Evolutionary conservation across 2,113 vertebrate genomes (phyloP).

Genomic region (Rhineura floridana): DNA sequence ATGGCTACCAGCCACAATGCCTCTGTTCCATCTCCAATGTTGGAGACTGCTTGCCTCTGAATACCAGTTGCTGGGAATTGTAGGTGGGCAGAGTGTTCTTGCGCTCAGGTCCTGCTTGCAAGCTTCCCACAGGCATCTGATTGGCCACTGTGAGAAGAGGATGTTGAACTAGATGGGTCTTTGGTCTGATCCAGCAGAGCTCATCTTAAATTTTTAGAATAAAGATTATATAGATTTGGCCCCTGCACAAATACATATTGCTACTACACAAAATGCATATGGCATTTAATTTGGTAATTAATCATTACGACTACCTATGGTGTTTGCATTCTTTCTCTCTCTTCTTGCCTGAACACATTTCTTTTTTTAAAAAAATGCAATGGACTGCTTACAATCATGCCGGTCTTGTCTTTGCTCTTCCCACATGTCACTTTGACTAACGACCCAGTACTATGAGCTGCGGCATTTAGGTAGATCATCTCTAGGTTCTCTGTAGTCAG

Average conservation of each 20-base stretch:
- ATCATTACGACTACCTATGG: not conserved
- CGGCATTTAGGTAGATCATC: too few species aligned
- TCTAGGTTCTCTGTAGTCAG: too few species aligned
- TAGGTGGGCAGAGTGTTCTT: too few species aligned
- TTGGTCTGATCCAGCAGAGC: not conserved
- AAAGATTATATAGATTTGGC: not conserved
- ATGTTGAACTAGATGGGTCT: not conserved
- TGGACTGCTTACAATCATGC: constrained; percentile 45
- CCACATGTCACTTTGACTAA: too few species aligned
- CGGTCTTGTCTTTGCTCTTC: constrained; percentile 10
- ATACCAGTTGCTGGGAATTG: too few species aligned
- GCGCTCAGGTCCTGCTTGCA: too few species aligned
- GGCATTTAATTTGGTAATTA: not conserved
- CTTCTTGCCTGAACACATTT: not conserved
- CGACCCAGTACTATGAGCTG: too few species aligned
- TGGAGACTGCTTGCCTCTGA: too few species aligned
- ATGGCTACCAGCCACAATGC: too few species aligned
- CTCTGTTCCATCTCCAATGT: too few species aligned
- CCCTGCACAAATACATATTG: too few species aligned
- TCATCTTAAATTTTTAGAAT: not conserved
- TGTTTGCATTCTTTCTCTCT: not conserved
- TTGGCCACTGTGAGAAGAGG: not conserved
- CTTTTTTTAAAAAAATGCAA: not conserved
- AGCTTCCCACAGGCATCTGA: too few species aligned
- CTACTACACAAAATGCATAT: not conserved